Evolutionary conservation across 2,113 vertebrate species (phyloP).

Genomic region (Charadrius vociferus): DNA sequence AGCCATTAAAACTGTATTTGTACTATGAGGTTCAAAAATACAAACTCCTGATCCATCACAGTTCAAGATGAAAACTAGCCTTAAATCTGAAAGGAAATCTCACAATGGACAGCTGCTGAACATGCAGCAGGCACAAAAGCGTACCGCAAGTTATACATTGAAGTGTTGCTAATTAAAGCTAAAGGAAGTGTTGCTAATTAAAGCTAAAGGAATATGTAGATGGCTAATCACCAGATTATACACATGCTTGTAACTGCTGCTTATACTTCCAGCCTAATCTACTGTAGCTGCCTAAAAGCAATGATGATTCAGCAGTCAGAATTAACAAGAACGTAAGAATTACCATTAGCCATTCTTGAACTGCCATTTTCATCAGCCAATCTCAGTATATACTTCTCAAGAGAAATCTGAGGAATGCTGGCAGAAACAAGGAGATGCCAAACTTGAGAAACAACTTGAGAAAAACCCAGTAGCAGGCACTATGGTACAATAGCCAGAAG

Average conservation of each 20-base stretch:
- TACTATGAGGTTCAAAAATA: conserved; percentile 17
- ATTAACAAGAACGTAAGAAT: not conserved
- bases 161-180: not conserved
- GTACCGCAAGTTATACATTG: not conserved
- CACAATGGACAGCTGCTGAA: not conserved
- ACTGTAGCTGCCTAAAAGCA: not conserved
- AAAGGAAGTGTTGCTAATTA: not conserved
- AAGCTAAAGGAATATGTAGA: not conserved
- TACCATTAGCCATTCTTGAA: not conserved
- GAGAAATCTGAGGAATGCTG: not conserved
- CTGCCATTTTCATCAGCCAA: not conserved
- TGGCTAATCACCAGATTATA: not conserved
- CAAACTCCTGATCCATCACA: not conserved
- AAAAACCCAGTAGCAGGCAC: not conserved
- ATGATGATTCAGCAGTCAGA: not conserved
- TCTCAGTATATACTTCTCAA: not conserved
- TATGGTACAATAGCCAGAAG: not conserved
- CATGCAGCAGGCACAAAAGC: not conserved
- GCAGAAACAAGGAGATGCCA: not conserved
- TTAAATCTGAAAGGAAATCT: conserved; percentile 11
- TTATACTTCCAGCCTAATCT: not conserved
- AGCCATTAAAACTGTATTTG: conserved; percentile 16
- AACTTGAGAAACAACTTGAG: not conserved
- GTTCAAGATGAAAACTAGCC: conserved; percentile 24
- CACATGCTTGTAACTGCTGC: not conserved